These are phyloP conservation scores for Nettapus auritus DNA, from an alignment of 2,113 vertebrate genomes.

Conservation along the genomic window DNA sequence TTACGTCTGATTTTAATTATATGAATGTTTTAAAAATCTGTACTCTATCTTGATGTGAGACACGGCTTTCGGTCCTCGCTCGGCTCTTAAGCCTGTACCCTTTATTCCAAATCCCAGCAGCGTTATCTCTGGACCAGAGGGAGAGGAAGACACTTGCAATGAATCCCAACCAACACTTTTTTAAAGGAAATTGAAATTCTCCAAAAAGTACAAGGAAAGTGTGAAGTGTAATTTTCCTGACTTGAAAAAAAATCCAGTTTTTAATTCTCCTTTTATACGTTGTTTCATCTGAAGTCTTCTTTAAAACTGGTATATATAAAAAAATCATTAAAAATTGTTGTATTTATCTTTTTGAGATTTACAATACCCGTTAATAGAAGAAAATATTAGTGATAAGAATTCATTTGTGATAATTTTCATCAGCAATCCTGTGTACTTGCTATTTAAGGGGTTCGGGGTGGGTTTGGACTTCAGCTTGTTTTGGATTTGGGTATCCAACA, in stretches of 20 bases:
- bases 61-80: background rate
- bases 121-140: background rate
- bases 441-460: background rate
- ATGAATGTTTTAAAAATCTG: slow-evolving; percentile 1
- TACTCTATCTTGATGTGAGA: background rate
- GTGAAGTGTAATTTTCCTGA: background rate
- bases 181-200: background rate
- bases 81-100: background rate
- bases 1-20: slow-evolving; percentile 56
- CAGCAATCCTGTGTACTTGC: too few species aligned
- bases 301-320: background rate
- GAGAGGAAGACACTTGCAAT: background rate
- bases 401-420: background rate
- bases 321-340: rapidly evolving
- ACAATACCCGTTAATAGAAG: background rate
- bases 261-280: background rate
- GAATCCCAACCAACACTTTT: background rate
- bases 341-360: background rate
- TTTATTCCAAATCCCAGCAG: background rate
- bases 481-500: background rate
- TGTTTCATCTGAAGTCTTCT: background rate
- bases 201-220: background rate
- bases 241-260: rapidly evolving
- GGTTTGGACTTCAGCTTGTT: background rate
- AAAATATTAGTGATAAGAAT: background rate